These are phyloP conservation scores for Calonectris borealis DNA, from an alignment of 2,113 vertebrate genomes.

Conservation along the genomic window DNA sequence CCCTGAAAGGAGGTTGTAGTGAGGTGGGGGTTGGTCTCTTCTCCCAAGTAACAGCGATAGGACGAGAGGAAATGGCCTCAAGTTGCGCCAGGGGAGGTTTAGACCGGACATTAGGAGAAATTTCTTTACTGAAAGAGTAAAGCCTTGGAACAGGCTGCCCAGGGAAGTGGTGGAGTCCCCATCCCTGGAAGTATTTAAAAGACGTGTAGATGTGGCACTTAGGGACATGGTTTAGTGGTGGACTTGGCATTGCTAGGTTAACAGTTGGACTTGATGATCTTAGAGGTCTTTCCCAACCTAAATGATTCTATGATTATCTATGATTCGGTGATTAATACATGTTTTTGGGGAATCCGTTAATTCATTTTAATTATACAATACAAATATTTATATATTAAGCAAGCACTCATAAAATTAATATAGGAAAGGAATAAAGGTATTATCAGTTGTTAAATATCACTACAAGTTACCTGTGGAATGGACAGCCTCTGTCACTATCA, in stretches of 20 bases:
- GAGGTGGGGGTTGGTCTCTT: not conserved
- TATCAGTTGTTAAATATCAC: not conserved
- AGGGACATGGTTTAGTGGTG: too few relatives aligned
- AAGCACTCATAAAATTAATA: not conserved
- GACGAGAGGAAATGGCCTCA: not conserved
- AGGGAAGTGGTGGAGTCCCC: not conserved
- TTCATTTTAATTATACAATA: constrained; percentile 27
- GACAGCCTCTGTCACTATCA: not conserved
- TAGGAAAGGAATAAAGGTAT: not conserved
- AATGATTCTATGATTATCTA: too few relatives aligned
- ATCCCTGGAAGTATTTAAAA: too few relatives aligned
- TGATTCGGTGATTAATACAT: not conserved
- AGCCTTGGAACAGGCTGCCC: not conserved
- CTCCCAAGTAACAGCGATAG: not conserved
- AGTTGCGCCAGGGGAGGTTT: not conserved
- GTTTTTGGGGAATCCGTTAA: not conserved
- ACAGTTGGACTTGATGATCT: too few relatives aligned
- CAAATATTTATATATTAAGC: constrained; percentile 26
- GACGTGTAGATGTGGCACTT: too few relatives aligned
- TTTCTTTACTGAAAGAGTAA: not conserved
- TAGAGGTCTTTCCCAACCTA: too few relatives aligned
- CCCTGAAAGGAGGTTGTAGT: not conserved
- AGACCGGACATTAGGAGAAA: not conserved
- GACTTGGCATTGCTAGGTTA: too few relatives aligned
- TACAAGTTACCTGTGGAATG: not conserved